phyloP scores from a whole-genome alignment of 2,888 invertebrate genomes.

The Timema cristinae region DNA sequence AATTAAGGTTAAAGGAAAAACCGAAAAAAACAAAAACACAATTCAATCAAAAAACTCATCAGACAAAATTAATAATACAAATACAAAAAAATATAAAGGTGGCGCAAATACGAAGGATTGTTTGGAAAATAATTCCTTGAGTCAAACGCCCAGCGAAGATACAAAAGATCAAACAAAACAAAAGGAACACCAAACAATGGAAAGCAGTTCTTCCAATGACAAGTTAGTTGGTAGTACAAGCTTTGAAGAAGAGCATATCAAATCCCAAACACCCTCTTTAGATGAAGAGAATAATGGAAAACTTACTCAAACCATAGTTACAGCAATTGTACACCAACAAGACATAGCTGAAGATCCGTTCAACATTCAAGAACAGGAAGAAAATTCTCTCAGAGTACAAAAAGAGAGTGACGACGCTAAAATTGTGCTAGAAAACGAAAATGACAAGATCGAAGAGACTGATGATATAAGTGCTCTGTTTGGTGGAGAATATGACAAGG shows the following conservation, averaged over 20 bases:
- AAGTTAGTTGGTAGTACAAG: too few species aligned
- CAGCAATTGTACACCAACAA: slow-evolving; percentile 19
- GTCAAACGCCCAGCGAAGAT: not conserved
- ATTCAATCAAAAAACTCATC: not conserved
- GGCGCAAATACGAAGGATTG: not conserved
- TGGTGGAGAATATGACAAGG: slow-evolving; percentile 11
- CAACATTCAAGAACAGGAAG: slow-evolving; percentile 24
- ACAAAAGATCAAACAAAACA: not conserved
- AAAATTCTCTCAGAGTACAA: slow-evolving; percentile 41
- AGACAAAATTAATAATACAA: not conserved
- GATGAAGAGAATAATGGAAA: slow-evolving; percentile 4
- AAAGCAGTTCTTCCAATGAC: too few species aligned
- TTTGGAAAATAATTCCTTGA: slow-evolving; percentile 3
- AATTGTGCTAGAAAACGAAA: slow-evolving; percentile 20
- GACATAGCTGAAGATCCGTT: slow-evolving; percentile 34
- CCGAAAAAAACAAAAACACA: slow-evolving; percentile 11
- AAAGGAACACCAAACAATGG: too few species aligned
- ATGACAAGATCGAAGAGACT: slow-evolving; percentile 24
- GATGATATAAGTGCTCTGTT: too few species aligned
- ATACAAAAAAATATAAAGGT: not conserved
- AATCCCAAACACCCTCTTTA: not conserved
- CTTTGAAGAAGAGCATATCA: not conserved
- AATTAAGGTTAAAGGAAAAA: too few species aligned
- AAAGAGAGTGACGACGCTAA: slow-evolving; percentile 34
- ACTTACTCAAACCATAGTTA: slow-evolving; percentile 31